Conservation (phyloP, 2,888 invertebrate genomes). For the Galeopsomyia nigrocyanea region DNA sequence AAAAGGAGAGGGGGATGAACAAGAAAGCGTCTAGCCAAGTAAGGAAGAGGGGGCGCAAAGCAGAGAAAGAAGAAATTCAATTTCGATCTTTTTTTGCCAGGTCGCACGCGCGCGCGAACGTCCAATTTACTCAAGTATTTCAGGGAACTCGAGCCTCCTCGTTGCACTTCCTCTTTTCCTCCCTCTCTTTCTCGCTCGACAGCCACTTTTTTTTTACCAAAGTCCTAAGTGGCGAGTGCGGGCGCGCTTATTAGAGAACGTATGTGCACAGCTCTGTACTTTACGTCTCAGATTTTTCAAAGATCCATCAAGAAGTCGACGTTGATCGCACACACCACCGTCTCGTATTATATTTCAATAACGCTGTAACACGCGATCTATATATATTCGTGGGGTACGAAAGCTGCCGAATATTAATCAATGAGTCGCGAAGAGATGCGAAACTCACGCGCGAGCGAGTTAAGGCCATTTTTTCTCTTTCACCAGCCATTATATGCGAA, state of each 20-base stretch:
- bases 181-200: slow-evolving; percentile 13
- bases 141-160: slow-evolving; percentile 43
- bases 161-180: neutral
- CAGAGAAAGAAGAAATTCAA: slow-evolving; percentile 45
- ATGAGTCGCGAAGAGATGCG: slow-evolving; percentile 35
- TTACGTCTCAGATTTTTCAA: slow-evolving; percentile 23
- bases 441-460: neutral
- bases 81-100: slow-evolving; percentile 47
- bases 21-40: neutral
- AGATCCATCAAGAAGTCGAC: slow-evolving; percentile 42
- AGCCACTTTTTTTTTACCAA: slow-evolving; percentile 43
- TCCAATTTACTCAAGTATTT: slow-evolving; percentile 49
- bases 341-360: slow-evolving; percentile 46
- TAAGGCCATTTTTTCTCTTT: neutral
- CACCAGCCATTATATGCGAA: slow-evolving; percentile 37
- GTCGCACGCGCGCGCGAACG: slow-evolving; percentile 39
- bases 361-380: slow-evolving; percentile 34
- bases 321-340: neutral
- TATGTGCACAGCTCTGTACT: slow-evolving; percentile 1
- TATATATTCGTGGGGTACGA: neutral
- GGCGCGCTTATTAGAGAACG: slow-evolving; percentile 44
- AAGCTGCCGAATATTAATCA: slow-evolving; percentile 37
- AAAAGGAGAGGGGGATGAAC: neutral
- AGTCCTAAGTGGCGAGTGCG: slow-evolving; percentile 43
- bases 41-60: neutral